phyloP scores from a whole-genome alignment of 2,113 vertebrate species.

The Amphiprion ocellaris region DNA sequence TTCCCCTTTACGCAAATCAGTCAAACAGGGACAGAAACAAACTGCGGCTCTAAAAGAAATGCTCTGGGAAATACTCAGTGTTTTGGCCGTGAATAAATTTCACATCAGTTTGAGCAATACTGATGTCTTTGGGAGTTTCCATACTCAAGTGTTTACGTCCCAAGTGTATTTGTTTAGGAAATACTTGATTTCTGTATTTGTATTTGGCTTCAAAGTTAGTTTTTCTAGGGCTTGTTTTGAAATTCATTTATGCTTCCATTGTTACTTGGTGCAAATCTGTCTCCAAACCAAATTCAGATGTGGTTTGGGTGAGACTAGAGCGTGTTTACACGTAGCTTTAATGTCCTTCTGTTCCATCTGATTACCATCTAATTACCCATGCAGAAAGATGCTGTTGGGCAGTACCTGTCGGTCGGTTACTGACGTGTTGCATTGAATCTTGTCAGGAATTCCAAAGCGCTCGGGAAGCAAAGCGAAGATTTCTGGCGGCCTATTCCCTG shows the following conservation, averaged over 20 bases:
- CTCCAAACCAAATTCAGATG: not conserved
- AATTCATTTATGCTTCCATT: not conserved
- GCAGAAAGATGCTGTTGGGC: not conserved
- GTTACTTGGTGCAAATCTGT: not conserved
- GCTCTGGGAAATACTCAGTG: too few relatives aligned
- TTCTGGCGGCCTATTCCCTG: conserved; percentile 94
- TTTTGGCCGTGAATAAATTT: not conserved
- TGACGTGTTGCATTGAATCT: conserved; percentile 14
- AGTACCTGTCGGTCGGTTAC: not conserved
- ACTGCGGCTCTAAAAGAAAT: too few relatives aligned
- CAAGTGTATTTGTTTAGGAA: too few relatives aligned
- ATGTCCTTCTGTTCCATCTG: not conserved
- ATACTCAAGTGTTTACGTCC: not conserved
- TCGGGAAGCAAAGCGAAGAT: conserved; percentile 95
- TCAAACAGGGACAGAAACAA: too few relatives aligned
- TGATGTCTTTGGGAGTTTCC: not conserved
- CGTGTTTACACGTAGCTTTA: not conserved
- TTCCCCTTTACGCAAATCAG: too few relatives aligned
- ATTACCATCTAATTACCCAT: not conserved
- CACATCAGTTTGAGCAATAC: not conserved
- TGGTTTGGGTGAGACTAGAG: not conserved
- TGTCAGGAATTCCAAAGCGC: conserved; percentile 97
- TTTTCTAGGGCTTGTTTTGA: not conserved
- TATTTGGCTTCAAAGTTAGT: too few relatives aligned
- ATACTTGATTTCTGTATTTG: too few relatives aligned